phyloP scores from a whole-genome alignment of 2,797 vertebrate genomes.

The Leptatherina wallacei region DNA sequence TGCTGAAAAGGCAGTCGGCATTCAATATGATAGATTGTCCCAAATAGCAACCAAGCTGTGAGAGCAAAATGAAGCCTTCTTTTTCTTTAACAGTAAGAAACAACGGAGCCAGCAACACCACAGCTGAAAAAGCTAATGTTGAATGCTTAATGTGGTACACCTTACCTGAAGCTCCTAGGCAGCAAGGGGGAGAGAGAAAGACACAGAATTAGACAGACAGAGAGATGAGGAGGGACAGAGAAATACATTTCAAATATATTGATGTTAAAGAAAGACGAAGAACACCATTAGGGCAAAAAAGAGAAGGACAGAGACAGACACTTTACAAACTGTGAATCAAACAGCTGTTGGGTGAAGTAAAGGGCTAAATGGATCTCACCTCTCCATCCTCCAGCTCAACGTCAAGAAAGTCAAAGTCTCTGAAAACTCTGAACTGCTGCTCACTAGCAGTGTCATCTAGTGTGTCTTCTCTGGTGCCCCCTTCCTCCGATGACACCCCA shows the following conservation, averaged over 20 bases:
- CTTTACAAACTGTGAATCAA: neutral
- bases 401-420: constrained; percentile 98
- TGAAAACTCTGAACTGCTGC: constrained; percentile 97
- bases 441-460: constrained; percentile 96
- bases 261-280: constrained; percentile 41
- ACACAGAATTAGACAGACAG: constrained; percentile 75
- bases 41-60: constrained; percentile 64
- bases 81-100: constrained; percentile 34
- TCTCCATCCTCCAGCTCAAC: constrained; percentile 98
- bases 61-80: constrained; percentile 60
- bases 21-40: constrained; percentile 19
- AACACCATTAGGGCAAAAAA: constrained; percentile 13
- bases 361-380: constrained; percentile 76
- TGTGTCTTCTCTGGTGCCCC: constrained; percentile 90
- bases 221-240: constrained; percentile 58
- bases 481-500: constrained; percentile 96
- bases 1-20: constrained; percentile 38
- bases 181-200: constrained; percentile 87
- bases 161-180: constrained; percentile 99
- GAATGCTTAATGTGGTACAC: constrained; percentile 61
- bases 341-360: neutral
- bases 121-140: constrained; percentile 68
- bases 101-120: constrained; percentile 66
- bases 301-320: constrained; percentile 22
- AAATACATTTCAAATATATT: constrained; percentile 57